Evolutionary conservation across 2,113 vertebrate genomes (phyloP).

Genomic region (Elanus axillaris): DNA sequence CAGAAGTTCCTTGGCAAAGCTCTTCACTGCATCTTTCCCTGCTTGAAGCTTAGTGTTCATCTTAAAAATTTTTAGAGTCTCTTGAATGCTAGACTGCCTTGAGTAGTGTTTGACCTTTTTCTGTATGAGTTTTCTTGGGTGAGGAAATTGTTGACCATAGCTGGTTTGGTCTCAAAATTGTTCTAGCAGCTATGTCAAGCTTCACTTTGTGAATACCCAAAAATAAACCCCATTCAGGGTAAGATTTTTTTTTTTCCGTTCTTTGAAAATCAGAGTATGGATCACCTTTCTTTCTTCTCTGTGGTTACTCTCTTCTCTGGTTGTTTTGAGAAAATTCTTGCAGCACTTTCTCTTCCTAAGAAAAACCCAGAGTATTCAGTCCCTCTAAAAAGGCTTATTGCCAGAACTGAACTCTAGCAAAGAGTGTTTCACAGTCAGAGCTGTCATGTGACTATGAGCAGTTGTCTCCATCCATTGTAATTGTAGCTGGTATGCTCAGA

Average conservation of each 20-base stretch:
- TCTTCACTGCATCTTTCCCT: neutral
- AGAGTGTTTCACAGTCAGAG: neutral
- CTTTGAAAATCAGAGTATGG: neutral
- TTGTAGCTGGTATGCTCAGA: constrained; percentile 2
- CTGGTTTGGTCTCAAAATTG: neutral
- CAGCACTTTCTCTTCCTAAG: neutral
- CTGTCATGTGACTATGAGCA: neutral
- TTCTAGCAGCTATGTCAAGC: neutral
- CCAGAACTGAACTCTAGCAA: neutral
- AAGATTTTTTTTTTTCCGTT: neutral
- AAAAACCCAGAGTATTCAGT: neutral
- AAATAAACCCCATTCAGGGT: neutral
- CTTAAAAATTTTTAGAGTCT: neutral
- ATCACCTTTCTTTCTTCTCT: neutral
- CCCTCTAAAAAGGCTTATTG: neutral
- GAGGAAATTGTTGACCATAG: neutral
- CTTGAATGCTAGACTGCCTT: neutral
- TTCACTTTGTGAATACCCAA: neutral
- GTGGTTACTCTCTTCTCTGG: neutral
- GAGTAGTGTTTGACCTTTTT: neutral
- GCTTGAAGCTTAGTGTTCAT: neutral
- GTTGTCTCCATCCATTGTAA: neutral
- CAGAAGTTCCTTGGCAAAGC: neutral
- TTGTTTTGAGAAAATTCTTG: neutral
- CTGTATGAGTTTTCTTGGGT: neutral